These are phyloP conservation scores for Trachemys scripta DNA, from an alignment of 2,113 vertebrate genomes.

Conservation along the genomic window DNA sequence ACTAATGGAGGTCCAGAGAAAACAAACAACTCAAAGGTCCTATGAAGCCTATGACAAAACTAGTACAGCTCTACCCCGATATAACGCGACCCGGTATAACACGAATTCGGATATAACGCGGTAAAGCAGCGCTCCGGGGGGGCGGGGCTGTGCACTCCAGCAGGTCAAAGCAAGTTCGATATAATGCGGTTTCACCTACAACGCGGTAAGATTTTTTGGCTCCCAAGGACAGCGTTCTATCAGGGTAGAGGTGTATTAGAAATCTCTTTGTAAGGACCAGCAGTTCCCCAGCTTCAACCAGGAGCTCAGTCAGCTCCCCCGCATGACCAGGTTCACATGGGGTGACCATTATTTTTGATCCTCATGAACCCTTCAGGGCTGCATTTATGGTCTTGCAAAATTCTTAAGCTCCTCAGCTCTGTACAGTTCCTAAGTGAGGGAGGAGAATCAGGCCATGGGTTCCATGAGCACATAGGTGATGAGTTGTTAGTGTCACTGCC, in stretches of 20 bases:
- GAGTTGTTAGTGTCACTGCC: not conserved
- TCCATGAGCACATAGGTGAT: not conserved
- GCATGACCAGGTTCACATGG: not conserved
- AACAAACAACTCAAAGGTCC: accelerated
- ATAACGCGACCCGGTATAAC: too few relatives aligned
- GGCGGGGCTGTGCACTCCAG: too few relatives aligned
- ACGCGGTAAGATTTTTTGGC: too few relatives aligned
- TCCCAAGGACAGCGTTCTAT: too few relatives aligned
- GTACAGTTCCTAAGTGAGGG: not conserved
- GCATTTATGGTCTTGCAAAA: not conserved
- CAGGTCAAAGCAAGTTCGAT: too few relatives aligned
- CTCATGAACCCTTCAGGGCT: not conserved
- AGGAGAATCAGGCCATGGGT: not conserved
- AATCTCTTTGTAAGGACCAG: not conserved
- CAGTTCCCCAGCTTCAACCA: not conserved
- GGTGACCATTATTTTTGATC: not conserved
- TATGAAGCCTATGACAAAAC: not conserved
- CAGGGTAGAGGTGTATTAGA: not conserved
- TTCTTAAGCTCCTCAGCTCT: not conserved
- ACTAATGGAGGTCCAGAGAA: not conserved
- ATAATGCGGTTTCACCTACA: too few relatives aligned
- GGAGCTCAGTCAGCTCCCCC: not conserved
- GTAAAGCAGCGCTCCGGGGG: too few relatives aligned
- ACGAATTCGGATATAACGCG: too few relatives aligned
- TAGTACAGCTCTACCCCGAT: not conserved